Percentiles rank a stretch among this genome's conserved stretches.
phyloP scores from a whole-genome alignment of 2,797 vertebrate genomes.

The Adrianichthys oophorus region DNA sequence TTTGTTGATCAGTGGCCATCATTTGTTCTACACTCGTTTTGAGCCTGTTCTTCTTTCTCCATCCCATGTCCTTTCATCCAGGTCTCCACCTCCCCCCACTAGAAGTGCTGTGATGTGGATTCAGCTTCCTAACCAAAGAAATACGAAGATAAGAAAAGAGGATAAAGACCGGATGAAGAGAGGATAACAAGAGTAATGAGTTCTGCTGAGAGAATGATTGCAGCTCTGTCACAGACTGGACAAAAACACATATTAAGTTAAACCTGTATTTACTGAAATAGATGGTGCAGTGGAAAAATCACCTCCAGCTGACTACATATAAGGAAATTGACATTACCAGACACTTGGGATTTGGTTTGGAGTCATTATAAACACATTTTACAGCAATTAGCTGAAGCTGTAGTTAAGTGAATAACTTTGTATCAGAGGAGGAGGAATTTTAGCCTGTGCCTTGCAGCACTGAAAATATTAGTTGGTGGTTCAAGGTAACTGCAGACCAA shows the following conservation, averaged over 20 bases:
- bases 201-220: slow-evolving; percentile 55
- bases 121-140: slow-evolving; percentile 60
- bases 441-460: too few species aligned
- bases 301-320: not conserved
- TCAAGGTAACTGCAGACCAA: too few species aligned
- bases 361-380: too few species aligned
- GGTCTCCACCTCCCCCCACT: slow-evolving; percentile 3
- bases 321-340: not conserved
- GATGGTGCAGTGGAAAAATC: slow-evolving; percentile 20
- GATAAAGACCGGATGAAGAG: slow-evolving; percentile 55
- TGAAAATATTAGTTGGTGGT: too few species aligned
- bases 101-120: slow-evolving; percentile 57
- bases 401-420: too few species aligned
- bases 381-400: too few species aligned
- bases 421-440: too few species aligned
- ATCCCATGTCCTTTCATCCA: slow-evolving; percentile 1
- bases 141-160: slow-evolving; percentile 54
- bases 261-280: slow-evolving; percentile 37
- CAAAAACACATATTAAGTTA: slow-evolving; percentile 55
- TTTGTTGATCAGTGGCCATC: slow-evolving; percentile 7
- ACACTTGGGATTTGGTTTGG: not conserved
- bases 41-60: slow-evolving; percentile 2
- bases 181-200: slow-evolving; percentile 54
- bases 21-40: slow-evolving; percentile 8
- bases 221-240: slow-evolving; percentile 35